Evolutionary conservation across 1,140 invertebrate genomes (phyloP), one percentile per base, ranked within the genome.

Genomic region (Procambarus virginalis): DNA sequence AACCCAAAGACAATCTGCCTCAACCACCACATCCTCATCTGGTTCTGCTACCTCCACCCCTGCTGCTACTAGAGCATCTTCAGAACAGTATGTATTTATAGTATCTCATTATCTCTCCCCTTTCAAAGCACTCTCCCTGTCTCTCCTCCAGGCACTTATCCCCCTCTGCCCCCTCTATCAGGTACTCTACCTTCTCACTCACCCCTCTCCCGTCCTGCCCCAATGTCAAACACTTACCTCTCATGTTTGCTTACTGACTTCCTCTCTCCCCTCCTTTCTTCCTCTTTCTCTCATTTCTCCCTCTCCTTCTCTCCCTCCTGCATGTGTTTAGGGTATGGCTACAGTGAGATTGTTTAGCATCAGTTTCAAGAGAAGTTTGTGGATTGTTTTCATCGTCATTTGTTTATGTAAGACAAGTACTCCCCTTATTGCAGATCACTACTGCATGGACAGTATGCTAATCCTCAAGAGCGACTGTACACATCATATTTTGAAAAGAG

Each of bases 401-500:
- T 68, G 20, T 73, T 22, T 73, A 34, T 34, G 14, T 34, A 73
- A 73, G 34, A 20, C 22, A 34, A 73, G 68, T 73, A 34, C 68
- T 73, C 22, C 22, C 22, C 68, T 78, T 51, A 75, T 86, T 86
- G 70, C 81, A 89, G 87, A 73, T 22, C 87, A 77, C n/a, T 84
- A 77, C 55, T 83, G 80, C 73, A 83, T 84, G 87, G 80, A 58
- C 75, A 78, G 73, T 89, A 89, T 84, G 75, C 73, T 48, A 89
- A 84, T 64, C 58, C 60, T n/a, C 81, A 89, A 60, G 81, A 89
- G 58, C 76, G 87, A 84, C 70, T 68, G 77, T 89, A 84, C 79
- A 49, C 81, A 17, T 89, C 87, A 55, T 89, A 89, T 84, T 77
- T 83, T 78, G 87, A 89, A 76, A 89, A 80, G 60, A 89, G 81